Base-by-base conservation (phyloP, 2,888 invertebrate genomes). In the Mesorhabditis sp. region DNA sequence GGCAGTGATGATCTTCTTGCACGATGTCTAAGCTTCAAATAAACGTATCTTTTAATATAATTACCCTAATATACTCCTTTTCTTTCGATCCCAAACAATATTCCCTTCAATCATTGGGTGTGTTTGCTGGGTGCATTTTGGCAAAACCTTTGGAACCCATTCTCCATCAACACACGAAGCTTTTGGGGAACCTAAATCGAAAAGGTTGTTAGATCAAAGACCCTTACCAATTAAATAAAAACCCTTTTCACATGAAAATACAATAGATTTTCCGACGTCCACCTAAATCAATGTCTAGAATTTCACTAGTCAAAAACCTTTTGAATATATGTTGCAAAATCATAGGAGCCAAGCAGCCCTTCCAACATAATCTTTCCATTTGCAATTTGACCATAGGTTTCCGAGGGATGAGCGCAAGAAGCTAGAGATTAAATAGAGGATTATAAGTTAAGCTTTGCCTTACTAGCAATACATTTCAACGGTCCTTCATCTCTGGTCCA, bases 401-500 rank as follows among this genome's bases (percentile, higher is more conserved):
- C 77, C 4, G 74, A 75, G 2, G 86, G 85, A 69, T 86, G 85
- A 13, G 78, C 78, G 72, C 86, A 86, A 45, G 82, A 80, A 68
- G 79, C 85, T 85, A 64, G 67, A 81, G n/a, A 28, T 42, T 4
- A 42, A 45, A 45, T 62, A 4, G 43, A 41, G 43, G 28, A 43
- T 44, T 42, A 61, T 28, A 66, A n/a, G 61, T 62, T 15, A 50
- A 66, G 64, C 50, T 45, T 68, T 43, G 50, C 71, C 70, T 43
- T 28, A 76, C 81, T 77, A n/a, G 84, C 80, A n/a, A 84, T 63
- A 71, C 84, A 84, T 45, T 78, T 72, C 68, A 85, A 74, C 2
- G 78, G 80, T 5, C 78, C 76, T 15, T 83, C 84, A 45, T 83
- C 83, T 62, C 79, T 71, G 3, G 73, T 79, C 98, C 97, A 98